Conservation (phyloP, 2,888 invertebrate genomes). For the Vannuccia rotundouncinata region DNA sequence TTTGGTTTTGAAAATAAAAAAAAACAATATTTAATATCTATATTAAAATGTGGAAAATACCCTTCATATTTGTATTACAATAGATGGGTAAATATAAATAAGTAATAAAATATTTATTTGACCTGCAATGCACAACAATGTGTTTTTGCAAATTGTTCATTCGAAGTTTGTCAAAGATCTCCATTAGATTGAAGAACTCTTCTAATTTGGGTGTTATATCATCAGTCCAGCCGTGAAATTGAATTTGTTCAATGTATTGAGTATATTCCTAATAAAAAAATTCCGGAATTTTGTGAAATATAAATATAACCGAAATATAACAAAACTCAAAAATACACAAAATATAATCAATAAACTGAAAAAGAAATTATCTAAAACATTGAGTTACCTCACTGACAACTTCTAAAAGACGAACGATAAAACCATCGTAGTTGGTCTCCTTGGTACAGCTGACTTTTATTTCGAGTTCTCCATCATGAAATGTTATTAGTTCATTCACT, state of each 20-base stretch:
- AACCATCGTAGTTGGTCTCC: background rate
- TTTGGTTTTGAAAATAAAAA: no score
- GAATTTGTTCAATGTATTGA: background rate
- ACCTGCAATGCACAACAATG: conserved; percentile 1
- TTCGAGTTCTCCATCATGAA: background rate
- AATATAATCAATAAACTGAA: no score
- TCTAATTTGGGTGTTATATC: background rate
- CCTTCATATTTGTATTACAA: no score
- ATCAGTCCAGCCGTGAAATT: background rate
- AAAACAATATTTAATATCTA: no score
- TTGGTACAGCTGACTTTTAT: background rate
- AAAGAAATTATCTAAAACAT: no score
- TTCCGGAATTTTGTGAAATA: no score
- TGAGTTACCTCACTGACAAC: no score
- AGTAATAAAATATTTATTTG: no score
- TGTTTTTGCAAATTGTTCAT: background rate
- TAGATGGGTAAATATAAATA: no score
- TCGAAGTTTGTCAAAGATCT: background rate
- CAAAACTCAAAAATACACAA: no score
- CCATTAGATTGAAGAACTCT: background rate
- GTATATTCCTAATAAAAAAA: background rate
- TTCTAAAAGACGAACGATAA: background rate
- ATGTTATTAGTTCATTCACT: background rate
- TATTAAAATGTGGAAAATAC: no score
- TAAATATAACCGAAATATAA: no score